Conservation (phyloP, 2,113 vertebrate genomes). For the Salvelinus alpinus region DNA sequence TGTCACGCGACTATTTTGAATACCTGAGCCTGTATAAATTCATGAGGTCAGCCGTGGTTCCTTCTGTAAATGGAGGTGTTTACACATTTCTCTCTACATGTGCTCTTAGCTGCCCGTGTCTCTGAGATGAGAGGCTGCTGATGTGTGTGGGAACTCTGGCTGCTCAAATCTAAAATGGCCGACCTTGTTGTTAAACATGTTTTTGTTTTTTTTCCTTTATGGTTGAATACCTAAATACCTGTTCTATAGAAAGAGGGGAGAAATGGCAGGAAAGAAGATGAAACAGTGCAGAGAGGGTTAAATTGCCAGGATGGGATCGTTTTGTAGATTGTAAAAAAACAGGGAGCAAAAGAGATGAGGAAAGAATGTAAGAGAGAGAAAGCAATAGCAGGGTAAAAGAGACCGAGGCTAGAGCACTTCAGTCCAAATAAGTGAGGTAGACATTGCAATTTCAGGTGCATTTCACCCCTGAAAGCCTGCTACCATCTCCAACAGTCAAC, state of each 20-base stretch:
- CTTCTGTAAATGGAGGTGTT: slow-evolving; percentile 59
- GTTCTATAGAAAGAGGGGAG: neutral
- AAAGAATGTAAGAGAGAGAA: neutral
- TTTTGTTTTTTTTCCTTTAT: no score
- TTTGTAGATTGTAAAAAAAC: neutral
- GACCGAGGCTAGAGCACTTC: neutral
- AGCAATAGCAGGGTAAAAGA: neutral
- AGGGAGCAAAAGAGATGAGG: neutral
- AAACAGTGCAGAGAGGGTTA: neutral
- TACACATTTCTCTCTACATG: slow-evolving; percentile 41
- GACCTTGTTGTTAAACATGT: neutral
- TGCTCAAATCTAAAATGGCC: neutral
- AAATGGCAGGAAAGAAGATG: neutral
- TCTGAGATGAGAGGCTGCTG: slow-evolving; percentile 5
- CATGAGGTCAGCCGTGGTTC: slow-evolving; percentile 57
- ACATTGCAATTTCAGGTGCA: no score
- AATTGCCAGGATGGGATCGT: neutral
- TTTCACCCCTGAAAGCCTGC: no score
- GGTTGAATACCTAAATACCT: no score
- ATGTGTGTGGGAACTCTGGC: neutral
- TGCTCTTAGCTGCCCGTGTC: slow-evolving; percentile 21
- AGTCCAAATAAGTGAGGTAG: neutral
- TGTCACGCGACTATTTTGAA: slow-evolving; percentile 45
- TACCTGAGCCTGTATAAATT: slow-evolving; percentile 70
- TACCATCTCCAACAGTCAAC: no score